Base-by-base conservation (phyloP, 1,140 invertebrate genomes). In the Drosophila kepulauana region DNA sequence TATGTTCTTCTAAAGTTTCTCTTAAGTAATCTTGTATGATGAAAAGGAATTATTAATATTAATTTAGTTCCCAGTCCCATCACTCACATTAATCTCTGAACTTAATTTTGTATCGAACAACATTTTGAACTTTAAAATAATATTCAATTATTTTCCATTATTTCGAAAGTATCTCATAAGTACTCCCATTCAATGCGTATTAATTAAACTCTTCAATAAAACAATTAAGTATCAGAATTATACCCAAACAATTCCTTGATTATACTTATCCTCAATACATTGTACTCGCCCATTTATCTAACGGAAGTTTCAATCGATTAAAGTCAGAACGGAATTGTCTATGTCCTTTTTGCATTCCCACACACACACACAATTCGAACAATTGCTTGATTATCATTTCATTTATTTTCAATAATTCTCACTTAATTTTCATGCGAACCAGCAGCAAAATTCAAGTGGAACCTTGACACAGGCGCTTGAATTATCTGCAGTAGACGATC, bases 321-420 rank as follows among this genome's bases (percentile, higher is more conserved):
- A 38, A 52, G 8, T 49, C 48, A 43, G 41, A 13, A 28, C 33
- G 20, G 35, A 49, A 41, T 43, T 54, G 38, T 16, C 41, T 35
- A 15, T 5, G 11, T 46, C 8, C 25, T 11, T 56, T 67, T 49
- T 11, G 33, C 45, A 41, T 64, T 87, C 84, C 76, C 75, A 82
- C 82, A 68, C 82, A 82, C 82, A 68, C 82, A 68, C 41, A 48
- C 16, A 74, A 61, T 46, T 16, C 35, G 30, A 46, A 75, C 64
- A 84, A 87, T 89, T 88, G 85, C 25, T 43, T 43, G 70, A 80
- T 80, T 88, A 86, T 75, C 71, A 51, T 68, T 65, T 58, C 69
- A 88, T 88, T 88, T 67, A 88, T 80, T 89, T 69, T 57, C 74
- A 52, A 87, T 80, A 88, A 74, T 75, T 80, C 61, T 52, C 68